Evolutionary conservation across 2,797 vertebrate species (phyloP), one percentile per base, ranked within the genome.

Genomic region (Cheirogaleus major): DNA sequence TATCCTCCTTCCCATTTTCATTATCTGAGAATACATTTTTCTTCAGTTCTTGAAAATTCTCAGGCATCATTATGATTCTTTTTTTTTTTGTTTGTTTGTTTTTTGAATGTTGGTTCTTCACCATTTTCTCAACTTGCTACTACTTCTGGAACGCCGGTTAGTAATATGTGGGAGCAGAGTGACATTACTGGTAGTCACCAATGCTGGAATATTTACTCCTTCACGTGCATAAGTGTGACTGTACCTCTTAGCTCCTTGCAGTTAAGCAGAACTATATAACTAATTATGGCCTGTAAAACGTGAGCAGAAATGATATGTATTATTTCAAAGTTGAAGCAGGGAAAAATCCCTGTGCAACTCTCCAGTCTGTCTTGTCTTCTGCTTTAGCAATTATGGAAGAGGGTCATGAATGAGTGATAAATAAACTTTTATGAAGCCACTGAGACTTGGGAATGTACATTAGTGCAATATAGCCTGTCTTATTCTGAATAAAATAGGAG

Each of bases 1-100:
- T 75, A 63, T 59, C n/a, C 8, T 59, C 11, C 15, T 87, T 25
- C 25, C 4, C 50, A 15, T 63, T 87, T 92, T 55, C 11, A 55
- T n/a, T 52, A 3, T 76, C 35, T 67, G 38, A 72, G 14, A 72
- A 81, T 75, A 50, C 7, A 4, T 63, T 80, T 92, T 83, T 73
- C 22, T 73, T 76, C 11, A 23, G 5, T 93, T 96, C 38, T 85
- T 91, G 7, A 93, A 86, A 85, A 55, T 69, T 79, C 11, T 96
- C 43, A 50, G 23, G 7, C 14, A 45, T 38, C 7, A 6, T 88
- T 79, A 13, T 89, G 15, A 17, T 89, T 78, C 11, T 70, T 93
- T 92, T 80, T 23, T 43, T 45, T 65, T 43, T 25, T 38, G 38
- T 38, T 38, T 38, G 38, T 38, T 38, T 38, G 38, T n/a, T 65